phyloP scores from a whole-genome alignment of 2,888 invertebrate species.

The Parapristionchus giblindavisi region DNA sequence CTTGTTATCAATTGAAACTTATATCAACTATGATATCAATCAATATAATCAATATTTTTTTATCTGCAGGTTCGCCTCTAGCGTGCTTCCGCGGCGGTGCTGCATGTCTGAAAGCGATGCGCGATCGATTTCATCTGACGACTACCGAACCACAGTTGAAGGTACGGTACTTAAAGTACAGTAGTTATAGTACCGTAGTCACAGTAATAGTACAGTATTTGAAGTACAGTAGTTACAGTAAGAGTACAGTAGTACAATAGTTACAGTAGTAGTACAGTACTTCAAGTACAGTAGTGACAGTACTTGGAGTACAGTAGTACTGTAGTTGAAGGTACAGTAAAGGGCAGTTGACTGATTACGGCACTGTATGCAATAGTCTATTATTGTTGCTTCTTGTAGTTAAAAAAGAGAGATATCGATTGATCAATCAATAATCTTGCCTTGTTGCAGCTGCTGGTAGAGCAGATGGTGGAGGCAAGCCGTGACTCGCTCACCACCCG shows the following conservation, averaged over 20 bases:
- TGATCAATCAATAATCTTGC: conserved; percentile 71
- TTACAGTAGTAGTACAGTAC: no score
- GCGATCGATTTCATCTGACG: conserved; percentile 91
- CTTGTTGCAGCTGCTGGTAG: conserved; percentile 75
- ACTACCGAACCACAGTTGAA: conserved; percentile 77
- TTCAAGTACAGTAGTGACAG: no score
- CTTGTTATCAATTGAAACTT: no score
- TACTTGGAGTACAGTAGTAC: no score
- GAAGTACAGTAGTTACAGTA: neutral
- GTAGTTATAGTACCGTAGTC: neutral
- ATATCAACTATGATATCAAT: no score
- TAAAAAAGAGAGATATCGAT: neutral
- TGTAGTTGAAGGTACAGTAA: no score
- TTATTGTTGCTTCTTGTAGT: neutral
- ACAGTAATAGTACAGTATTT: neutral
- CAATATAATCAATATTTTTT: no score
- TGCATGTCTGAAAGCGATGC: conserved; percentile 87
- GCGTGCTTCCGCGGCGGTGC: conserved; percentile 94
- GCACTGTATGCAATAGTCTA: no score
- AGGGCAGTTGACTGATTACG: no score
- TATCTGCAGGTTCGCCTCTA: conserved; percentile 84
- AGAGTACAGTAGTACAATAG: no score
- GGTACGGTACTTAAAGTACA: neutral
- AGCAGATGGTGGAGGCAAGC: conserved; percentile 91
- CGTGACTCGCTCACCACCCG: conserved; percentile 95